Percentiles rank a stretch among this genome's conserved stretches.
phyloP scores from a whole-genome alignment of 2,797 vertebrate genomes.

The Botia kubotai region DNA sequence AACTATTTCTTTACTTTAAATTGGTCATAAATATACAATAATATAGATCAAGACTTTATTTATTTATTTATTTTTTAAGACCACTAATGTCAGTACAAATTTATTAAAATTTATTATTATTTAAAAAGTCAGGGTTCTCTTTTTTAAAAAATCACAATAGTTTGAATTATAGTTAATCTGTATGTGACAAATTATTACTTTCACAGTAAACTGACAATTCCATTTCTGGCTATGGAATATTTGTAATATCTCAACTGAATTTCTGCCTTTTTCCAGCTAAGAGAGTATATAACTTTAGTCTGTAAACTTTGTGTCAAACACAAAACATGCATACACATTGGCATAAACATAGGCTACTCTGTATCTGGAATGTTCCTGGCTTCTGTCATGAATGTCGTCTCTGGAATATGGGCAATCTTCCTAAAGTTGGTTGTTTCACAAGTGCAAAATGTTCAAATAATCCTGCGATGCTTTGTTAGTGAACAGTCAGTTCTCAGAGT shows the following conservation, averaged over 20 bases:
- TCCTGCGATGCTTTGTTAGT: conserved; percentile 12
- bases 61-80: too few species aligned
- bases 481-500: conserved; percentile 25
- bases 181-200: too few species aligned
- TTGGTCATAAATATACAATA: too few species aligned
- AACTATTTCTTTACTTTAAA: too few species aligned
- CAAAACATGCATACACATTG: conserved; percentile 45
- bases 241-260: conserved; percentile 49
- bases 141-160: too few species aligned
- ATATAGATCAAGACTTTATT: too few species aligned
- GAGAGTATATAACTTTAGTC: conserved; percentile 27
- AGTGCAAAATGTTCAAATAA: conserved; percentile 38
- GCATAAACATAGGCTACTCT: conserved; percentile 28
- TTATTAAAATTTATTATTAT: too few species aligned
- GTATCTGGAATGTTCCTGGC: too few species aligned
- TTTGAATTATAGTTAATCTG: too few species aligned
- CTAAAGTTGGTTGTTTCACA: conserved; percentile 47
- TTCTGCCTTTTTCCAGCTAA: conserved; percentile 23
- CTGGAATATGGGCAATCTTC: conserved; percentile 41
- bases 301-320: conserved; percentile 27
- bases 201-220: too few species aligned
- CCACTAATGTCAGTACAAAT: too few species aligned
- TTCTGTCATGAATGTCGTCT: conserved; percentile 38
- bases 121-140: too few species aligned
- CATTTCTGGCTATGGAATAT: neutral